A percentile compares a stretch with the other conserved stretches of the same genome.
Evolutionary conservation across 2,888 invertebrate species (phyloP).

Genomic region (Chalcis sispes): DNA sequence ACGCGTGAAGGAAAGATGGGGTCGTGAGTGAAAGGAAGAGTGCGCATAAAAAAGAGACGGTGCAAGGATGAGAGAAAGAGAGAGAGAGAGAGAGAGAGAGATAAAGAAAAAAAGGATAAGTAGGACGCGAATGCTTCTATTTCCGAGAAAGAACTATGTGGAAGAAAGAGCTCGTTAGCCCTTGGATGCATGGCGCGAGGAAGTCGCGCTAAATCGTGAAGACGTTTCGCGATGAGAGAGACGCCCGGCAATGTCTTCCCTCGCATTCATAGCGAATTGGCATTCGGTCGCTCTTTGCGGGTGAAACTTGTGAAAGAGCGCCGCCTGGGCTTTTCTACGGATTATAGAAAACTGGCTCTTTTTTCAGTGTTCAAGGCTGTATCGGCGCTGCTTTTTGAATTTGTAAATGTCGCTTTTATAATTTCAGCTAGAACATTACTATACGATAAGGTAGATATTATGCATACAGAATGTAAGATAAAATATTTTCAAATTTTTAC

Average conservation of each 20-base stretch:
- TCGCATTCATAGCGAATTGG: slow-evolving; percentile 27
- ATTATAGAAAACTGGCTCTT: too few relatives aligned
- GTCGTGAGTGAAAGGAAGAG: slow-evolving; percentile 19
- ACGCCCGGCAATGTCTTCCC: slow-evolving; percentile 27
- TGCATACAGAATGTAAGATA: too few relatives aligned
- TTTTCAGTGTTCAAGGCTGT: too few relatives aligned
- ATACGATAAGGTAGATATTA: too few relatives aligned
- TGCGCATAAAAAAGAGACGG: background rate
- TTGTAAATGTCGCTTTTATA: too few relatives aligned
- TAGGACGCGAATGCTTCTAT: slow-evolving; percentile 49
- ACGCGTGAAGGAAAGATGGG: background rate
- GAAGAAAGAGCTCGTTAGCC: slow-evolving; percentile 63
- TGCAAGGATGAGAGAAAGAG: background rate
- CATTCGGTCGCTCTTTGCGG: too few relatives aligned
- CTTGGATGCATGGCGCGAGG: slow-evolving; percentile 18
- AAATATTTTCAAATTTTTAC: too few relatives aligned
- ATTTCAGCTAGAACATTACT: too few relatives aligned
- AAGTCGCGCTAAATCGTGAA: slow-evolving; percentile 45
- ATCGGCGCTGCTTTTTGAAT: too few relatives aligned
- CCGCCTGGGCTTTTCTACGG: too few relatives aligned
- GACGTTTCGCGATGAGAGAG: slow-evolving; percentile 28
- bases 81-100: slow-evolving; percentile 4
- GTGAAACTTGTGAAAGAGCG: background rate
- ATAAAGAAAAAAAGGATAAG: slow-evolving; percentile 41
- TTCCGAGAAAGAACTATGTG: slow-evolving; percentile 56